phyloP scores from a whole-genome alignment of 2,113 vertebrate genomes.

The Rattus norvegicus region DNA sequence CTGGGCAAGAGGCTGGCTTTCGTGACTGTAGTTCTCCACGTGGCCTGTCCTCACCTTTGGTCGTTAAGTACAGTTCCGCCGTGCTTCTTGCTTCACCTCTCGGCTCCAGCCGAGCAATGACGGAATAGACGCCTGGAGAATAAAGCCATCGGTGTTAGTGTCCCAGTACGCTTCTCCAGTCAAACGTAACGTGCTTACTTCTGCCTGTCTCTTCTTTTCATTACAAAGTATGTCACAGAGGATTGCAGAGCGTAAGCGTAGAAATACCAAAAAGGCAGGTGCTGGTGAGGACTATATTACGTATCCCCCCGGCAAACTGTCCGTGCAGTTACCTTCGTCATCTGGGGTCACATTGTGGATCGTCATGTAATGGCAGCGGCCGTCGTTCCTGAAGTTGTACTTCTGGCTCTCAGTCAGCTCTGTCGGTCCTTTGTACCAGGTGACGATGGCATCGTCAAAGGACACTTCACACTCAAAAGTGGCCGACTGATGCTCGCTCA shows the following conservation, averaged over 20 bases:
- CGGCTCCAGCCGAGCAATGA: slow-evolving; percentile 96
- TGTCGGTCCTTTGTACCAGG: slow-evolving; percentile 98
- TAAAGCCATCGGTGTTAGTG: slow-evolving; percentile 11
- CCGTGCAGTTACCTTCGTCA: slow-evolving; percentile 94
- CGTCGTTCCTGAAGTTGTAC: slow-evolving; percentile 97
- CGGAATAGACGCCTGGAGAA: slow-evolving; percentile 96
- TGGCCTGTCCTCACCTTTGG: slow-evolving; percentile 89
- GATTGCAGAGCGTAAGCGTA: background rate
- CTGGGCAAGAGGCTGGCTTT: background rate
- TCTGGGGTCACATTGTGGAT: slow-evolving; percentile 97
- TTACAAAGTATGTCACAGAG: background rate
- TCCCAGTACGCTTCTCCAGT: background rate
- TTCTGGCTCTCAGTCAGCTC: slow-evolving; percentile 96
- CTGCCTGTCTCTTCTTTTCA: background rate
- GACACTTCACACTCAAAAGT: slow-evolving; percentile 99
- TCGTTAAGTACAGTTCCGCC: slow-evolving; percentile 94
- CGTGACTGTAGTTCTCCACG: background rate
- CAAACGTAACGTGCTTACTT: background rate
- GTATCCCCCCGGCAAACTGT: background rate
- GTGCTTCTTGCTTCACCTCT: slow-evolving; percentile 94
- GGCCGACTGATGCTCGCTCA: slow-evolving; percentile 96
- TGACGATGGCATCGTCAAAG: slow-evolving; percentile 97
- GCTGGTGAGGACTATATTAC: background rate
- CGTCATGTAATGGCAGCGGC: slow-evolving; percentile 98
- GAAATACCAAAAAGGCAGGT: background rate